Base-by-base conservation (phyloP, 2,888 invertebrate genomes). In the Diadromus collaris region DNA sequence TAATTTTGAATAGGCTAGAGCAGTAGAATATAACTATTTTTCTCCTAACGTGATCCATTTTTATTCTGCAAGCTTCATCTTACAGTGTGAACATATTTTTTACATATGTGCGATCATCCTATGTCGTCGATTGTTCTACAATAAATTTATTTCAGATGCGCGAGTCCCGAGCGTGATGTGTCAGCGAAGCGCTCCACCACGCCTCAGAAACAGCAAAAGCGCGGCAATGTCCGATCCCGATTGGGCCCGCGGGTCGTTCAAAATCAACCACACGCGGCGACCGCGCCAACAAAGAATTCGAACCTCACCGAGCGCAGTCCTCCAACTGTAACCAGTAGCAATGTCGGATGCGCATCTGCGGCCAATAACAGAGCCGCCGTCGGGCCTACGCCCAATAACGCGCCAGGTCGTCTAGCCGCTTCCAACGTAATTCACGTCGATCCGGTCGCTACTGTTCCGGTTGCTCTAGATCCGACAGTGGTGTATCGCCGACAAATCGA, bases 211-310 rank as follows among this genome's bases (percentile, higher is more conserved):
- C 58, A 24, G 3, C 76, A 76, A 73, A 79, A 61, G 63, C 61
- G 70, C 16, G 27, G 34, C n/a, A 81, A 74, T 27, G 70, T 81
- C 9, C 24, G 60, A 58, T 21, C 51, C 29, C 41, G 56, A n/a
- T 51, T 67, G 32, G 56, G 56, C 16, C 56, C 56, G 6, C 56
- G 56, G n/a, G 56, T 48, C 19, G 48, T n/a, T 56, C 56, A 29
- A 56, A 56, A 16, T 29, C 27, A 27, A 27, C 27, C 29, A 7
- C 13, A 29, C 56, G 27, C 56, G 56, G 4, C 29, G 56, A 29
- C 56, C 3, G 21, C 24, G 51, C 5, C 51, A 10, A 24, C 51
- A 24, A 21, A 7, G 7, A 13, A 7, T n/a, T 27, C 2, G 13
- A 56, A 27, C 1, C 2, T 2, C 29, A 29, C 13, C n/a, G n/a